Percentiles rank a stretch among this genome's conserved stretches.
Conservation (phyloP, 2,888 invertebrate species). For the Philonicus albiceps region DNA sequence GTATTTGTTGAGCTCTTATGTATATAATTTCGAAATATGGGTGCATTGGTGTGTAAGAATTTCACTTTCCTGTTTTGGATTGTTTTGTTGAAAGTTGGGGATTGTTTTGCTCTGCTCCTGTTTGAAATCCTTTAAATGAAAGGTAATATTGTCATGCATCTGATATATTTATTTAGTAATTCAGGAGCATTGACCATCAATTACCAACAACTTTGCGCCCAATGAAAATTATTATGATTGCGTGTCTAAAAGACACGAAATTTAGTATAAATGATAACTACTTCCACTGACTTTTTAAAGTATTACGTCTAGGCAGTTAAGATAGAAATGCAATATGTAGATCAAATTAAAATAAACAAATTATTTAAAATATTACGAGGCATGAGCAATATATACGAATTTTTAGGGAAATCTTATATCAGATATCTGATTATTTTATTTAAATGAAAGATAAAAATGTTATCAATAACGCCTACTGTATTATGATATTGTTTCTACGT, state of each 20-base stretch:
- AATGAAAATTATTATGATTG: background rate
- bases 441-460: too few relatives aligned
- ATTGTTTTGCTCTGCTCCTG: background rate
- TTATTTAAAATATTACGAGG: too few relatives aligned
- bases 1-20: background rate
- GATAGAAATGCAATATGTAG: background rate
- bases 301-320: background rate
- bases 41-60: background rate
- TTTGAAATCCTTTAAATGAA: background rate
- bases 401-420: background rate
- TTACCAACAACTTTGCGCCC: background rate
- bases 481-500: too few relatives aligned
- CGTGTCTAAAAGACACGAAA: background rate
- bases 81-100: background rate
- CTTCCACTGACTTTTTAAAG: background rate
- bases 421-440: too few relatives aligned
- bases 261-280: background rate
- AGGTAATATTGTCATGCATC: background rate
- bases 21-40: background rate
- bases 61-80: background rate
- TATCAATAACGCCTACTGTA: too few relatives aligned
- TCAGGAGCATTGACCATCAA: background rate
- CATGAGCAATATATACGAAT: background rate
- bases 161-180: background rate
- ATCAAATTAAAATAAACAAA: background rate